Percentiles rank a stretch among this genome's conserved stretches.
Evolutionary conservation across 2,113 vertebrate species (phyloP).

Genomic region (Oryzias javanicus): DNA sequence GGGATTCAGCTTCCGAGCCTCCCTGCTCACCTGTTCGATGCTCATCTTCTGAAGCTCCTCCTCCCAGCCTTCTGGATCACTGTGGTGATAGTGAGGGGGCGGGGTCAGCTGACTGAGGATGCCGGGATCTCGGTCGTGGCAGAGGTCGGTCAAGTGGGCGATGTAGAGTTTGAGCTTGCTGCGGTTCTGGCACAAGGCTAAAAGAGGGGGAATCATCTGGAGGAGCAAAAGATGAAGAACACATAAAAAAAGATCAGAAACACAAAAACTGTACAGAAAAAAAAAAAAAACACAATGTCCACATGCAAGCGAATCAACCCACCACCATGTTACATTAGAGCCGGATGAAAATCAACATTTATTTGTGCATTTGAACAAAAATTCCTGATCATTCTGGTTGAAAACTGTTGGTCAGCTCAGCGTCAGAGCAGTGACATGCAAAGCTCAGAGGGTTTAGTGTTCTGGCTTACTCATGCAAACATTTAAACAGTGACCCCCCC

Average conservation of each 20-base stretch:
- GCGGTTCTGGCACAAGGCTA: conserved; percentile 94
- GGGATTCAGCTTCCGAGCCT: neutral
- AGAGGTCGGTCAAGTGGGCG: conserved; percentile 91
- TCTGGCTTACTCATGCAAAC: conserved; percentile 22
- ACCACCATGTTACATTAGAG: conserved; percentile 2
- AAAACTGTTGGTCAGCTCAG: conserved; percentile 1
- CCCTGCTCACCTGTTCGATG: conserved; percentile 80
- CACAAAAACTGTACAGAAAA: neutral
- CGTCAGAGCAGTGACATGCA: conserved; percentile 34
- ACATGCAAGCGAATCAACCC: conserved; percentile 22
- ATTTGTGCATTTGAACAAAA: conserved; percentile 9
- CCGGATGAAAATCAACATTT: neutral
- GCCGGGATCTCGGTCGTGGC: conserved; percentile 90
- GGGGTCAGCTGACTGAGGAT: conserved; percentile 89
- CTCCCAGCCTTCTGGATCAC: conserved; percentile 86
- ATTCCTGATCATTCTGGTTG: neutral
- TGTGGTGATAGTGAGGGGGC: conserved; percentile 86
- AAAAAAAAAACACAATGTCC: conserved; percentile 5
- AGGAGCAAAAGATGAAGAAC: conserved; percentile 11
- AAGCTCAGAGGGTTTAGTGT: conserved; percentile 30
- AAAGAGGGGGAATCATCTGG: conserved; percentile 91
- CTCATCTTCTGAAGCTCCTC: conserved; percentile 89
- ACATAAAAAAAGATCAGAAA: neutral
- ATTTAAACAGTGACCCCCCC: conserved; percentile 3
- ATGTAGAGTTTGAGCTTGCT: conserved; percentile 97